Evolutionary conservation across 2,113 vertebrate species (phyloP).

Genomic region (Nycticryphes semicollaris): DNA sequence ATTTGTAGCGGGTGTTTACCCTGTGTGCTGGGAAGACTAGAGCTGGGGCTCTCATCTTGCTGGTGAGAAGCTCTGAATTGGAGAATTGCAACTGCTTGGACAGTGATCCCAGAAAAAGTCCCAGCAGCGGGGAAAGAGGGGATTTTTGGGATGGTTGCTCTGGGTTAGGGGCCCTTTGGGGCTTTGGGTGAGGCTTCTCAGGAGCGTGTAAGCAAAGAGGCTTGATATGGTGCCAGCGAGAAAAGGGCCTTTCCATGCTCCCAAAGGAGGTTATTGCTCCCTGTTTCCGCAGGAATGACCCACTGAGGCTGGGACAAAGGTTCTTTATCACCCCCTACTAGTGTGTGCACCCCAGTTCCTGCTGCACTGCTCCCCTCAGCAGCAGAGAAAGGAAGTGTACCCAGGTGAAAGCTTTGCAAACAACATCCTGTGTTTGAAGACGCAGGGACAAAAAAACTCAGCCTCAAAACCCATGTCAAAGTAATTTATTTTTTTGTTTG

Average conservation of each 20-base stretch:
- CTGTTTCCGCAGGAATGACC: rapidly evolving
- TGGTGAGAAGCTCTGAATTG: neutral
- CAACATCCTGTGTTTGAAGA: rapidly evolving
- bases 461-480: neutral
- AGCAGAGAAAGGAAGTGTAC: neutral
- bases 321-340: neutral
- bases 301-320: neutral
- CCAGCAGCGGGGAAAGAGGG: neutral
- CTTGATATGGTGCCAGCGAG: neutral
- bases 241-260: neutral
- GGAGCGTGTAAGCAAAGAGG: neutral
- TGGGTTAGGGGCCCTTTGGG: neutral
- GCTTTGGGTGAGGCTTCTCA: neutral
- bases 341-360: neutral
- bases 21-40: neutral
- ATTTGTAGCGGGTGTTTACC: neutral
- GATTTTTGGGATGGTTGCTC: neutral
- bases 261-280: neutral
- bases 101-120: neutral
- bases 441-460: neutral
- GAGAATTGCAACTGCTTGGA: neutral
- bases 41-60: neutral
- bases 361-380: neutral
- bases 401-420: neutral
- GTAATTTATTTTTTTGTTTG: conserved; percentile 47